Conservation (phyloP, 2,888 invertebrate genomes). For the Leptarthrus brevirostris region DNA sequence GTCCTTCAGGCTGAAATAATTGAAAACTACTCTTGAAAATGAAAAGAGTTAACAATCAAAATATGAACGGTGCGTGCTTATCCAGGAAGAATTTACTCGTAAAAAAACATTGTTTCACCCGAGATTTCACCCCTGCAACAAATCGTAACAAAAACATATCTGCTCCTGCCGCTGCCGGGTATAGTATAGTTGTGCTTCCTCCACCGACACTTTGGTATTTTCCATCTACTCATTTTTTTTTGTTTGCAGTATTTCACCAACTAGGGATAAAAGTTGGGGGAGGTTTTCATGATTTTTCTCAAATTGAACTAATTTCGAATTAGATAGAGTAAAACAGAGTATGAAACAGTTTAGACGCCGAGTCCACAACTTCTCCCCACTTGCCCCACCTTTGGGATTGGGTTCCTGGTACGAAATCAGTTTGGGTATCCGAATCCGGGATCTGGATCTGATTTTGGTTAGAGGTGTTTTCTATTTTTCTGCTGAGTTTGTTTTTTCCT, state of each 20-base stretch:
- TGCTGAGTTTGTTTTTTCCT: conserved; percentile 33
- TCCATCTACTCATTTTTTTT: conserved; percentile 36
- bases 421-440: neutral
- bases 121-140: too few species aligned
- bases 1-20: neutral
- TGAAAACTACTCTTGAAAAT: neutral
- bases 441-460: neutral
- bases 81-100: too few species aligned
- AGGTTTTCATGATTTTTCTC: conserved; percentile 53
- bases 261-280: conserved; percentile 51
- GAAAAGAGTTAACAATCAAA: conserved; percentile 27
- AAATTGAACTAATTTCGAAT: conserved; percentile 53
- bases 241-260: conserved; percentile 40
- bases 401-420: neutral
- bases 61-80: neutral
- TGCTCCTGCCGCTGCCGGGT: neutral
- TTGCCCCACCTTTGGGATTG: neutral
- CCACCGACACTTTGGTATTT: conserved; percentile 16
- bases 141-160: neutral
- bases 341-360: conserved; percentile 26
- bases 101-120: too few species aligned
- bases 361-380: neutral
- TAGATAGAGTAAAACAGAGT: conserved; percentile 15
- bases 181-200: neutral
- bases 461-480: conserved; percentile 34